A percentile compares a stretch with the other conserved stretches of the same genome.
phyloP scores from a whole-genome alignment of 2,888 invertebrate genomes.

The Leptinotarsa rubiginosa region DNA sequence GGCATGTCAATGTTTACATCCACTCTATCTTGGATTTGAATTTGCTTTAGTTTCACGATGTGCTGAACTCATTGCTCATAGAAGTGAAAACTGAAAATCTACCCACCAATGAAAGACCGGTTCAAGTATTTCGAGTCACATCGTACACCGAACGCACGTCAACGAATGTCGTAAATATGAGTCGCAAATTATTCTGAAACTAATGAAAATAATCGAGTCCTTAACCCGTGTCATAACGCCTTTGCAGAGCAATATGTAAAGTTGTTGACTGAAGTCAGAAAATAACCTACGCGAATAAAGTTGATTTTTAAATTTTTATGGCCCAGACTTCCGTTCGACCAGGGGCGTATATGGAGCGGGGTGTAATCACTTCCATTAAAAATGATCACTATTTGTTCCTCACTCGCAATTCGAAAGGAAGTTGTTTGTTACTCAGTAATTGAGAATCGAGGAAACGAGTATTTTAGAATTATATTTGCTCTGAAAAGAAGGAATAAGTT shows the following conservation, averaged over 20 bases:
- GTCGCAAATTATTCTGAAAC: slow-evolving; percentile 24
- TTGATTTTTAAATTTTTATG: slow-evolving; percentile 58
- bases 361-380: slow-evolving; percentile 12
- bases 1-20: too few relatives aligned
- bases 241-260: slow-evolving; percentile 42
- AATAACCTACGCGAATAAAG: slow-evolving; percentile 53
- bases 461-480: too few relatives aligned
- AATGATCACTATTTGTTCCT: not conserved
- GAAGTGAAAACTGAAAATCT: too few relatives aligned
- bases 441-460: too few relatives aligned
- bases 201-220: slow-evolving; percentile 26
- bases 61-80: too few relatives aligned
- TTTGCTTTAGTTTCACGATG: too few relatives aligned
- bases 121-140: not conserved
- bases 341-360: slow-evolving; percentile 29
- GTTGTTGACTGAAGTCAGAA: slow-evolving; percentile 53
- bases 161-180: not conserved
- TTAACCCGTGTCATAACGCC: slow-evolving; percentile 35
- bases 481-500: too few relatives aligned
- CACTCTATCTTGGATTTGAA: too few relatives aligned
- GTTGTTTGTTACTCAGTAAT: not conserved
- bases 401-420: not conserved
- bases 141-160: not conserved
- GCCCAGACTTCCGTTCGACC: slow-evolving; percentile 56
- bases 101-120: too few relatives aligned